Percentiles rank a stretch among this genome's conserved stretches.
phyloP scores from a whole-genome alignment of 2,797 vertebrate genomes.

The Hippoglossus hippoglossus region DNA sequence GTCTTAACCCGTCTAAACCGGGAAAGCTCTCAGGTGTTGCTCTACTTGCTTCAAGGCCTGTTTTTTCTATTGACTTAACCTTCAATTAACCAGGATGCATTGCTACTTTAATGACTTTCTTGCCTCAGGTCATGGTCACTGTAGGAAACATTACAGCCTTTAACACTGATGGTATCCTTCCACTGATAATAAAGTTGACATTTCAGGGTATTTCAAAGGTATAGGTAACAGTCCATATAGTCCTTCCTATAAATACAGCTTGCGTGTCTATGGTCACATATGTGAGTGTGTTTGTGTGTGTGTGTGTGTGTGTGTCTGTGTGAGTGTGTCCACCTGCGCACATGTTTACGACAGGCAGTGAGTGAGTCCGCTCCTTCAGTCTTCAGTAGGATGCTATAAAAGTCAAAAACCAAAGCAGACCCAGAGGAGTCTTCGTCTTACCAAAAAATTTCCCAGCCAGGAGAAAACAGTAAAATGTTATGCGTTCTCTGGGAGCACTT shows the following conservation, averaged over 20 bases:
- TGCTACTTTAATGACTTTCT: constrained; percentile 58
- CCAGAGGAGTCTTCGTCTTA: constrained; percentile 68
- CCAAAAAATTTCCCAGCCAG: constrained; percentile 69
- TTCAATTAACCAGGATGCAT: constrained; percentile 68
- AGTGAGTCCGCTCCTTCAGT: constrained; percentile 56
- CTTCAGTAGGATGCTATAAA: constrained; percentile 74
- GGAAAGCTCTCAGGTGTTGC: constrained; percentile 23
- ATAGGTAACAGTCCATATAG: constrained; percentile 49
- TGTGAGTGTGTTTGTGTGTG: constrained; percentile 8
- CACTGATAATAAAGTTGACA: constrained; percentile 64
- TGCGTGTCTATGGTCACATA: constrained; percentile 2
- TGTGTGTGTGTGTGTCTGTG: constrained; percentile 13
- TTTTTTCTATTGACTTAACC: constrained; percentile 70
- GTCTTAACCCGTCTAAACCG: constrained; percentile 26
- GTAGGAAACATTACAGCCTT: constrained; percentile 51
- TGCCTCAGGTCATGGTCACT: constrained; percentile 63
- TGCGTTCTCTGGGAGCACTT: constrained; percentile 72
- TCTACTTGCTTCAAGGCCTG: constrained; percentile 54
- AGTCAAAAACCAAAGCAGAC: constrained; percentile 70
- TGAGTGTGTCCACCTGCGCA: constrained; percentile 39
- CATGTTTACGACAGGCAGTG: constrained; percentile 56
- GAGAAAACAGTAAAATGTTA: constrained; percentile 75
- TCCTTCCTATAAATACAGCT: constrained; percentile 49
- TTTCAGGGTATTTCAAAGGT: constrained; percentile 52
- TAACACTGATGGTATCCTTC: constrained; percentile 40